Percentiles rank a stretch among this genome's conserved stretches.
These are phyloP conservation scores for Odocoileus virginianus DNA, from an alignment of 2,113 vertebrate genomes.

Conservation along the genomic window DNA sequence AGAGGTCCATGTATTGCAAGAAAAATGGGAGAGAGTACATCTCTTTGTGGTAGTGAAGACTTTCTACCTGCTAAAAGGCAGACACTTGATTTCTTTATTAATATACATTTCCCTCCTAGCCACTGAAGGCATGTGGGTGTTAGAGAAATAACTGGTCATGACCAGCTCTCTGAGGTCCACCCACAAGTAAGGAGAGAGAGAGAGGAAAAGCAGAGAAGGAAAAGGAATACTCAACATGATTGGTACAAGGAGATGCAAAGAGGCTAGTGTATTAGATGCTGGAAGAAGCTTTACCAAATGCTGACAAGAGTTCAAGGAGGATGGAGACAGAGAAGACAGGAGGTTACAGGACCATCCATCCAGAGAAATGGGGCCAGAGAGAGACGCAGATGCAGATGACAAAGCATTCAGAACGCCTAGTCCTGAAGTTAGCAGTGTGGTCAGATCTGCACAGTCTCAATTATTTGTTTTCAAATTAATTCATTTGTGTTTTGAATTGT, in stretches of 20 bases:
- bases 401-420: neutral
- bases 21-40: neutral
- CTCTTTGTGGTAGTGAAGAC: neutral
- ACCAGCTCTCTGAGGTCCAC: neutral
- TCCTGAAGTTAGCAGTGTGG: neutral
- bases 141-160: neutral
- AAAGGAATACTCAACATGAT: neutral
- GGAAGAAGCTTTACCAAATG: neutral
- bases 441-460: neutral
- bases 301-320: neutral
- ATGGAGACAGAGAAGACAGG: neutral
- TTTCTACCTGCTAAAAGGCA: neutral
- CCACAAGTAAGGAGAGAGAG: neutral
- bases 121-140: neutral
- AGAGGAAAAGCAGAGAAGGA: neutral
- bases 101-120: neutral
- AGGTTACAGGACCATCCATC: neutral
- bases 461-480: constrained; percentile 15
- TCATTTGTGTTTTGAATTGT: neutral
- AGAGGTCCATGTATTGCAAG: neutral
- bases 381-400: neutral
- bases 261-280: neutral
- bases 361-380: neutral
- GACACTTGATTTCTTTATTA: neutral
- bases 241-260: neutral